Base-by-base conservation (phyloP, 2,888 invertebrate species). In the Andrena dorsata region DNA sequence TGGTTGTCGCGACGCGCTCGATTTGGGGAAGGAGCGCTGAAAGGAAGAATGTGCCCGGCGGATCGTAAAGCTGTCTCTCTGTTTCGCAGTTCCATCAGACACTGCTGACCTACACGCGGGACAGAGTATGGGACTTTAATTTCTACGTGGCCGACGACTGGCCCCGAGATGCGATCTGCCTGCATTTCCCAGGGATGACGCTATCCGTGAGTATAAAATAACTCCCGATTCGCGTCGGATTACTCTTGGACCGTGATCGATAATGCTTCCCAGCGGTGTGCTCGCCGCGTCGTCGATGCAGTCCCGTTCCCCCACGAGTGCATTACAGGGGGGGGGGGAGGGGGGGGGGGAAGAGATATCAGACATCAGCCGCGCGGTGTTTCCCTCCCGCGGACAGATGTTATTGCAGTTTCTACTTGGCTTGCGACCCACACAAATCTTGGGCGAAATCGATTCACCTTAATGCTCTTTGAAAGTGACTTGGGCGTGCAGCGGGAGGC, bases 151-250 rank as follows among this genome's bases (percentile, higher is more conserved):
- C 97, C 92, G 97, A 97, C 94, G 96, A 96, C 94, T 98, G 98
- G 98, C 98, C 98, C 76, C 97, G 97, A 90, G 90, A 92, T 71
- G 97, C 97, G 90, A 96, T 98, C 93, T 96, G 97, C 93, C 95
- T 97, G 91, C 98, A 98, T 94, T 98, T 98, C 94, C 98, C 98
- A 86, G 98, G 98, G 93, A 97, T 97, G 95, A 98, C 98, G 86
- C 96, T 96, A 93, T 97, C 97, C 95, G 98, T 98, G 95, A 96
- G 96, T 94, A 83, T 64, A 58, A 87, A 71, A 71, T 26, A 41
- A 77, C 7, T 75, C 6, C 13, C 23, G 3, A 28, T 64, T 58
- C 35, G 32, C 51, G 56, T 58, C 49, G 41, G 64, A 78, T 79
- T 65, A 51, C 47, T 32, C n/a, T 32, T 47, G 2, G 32, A 58